These are phyloP conservation scores for Alethe diademata DNA, from an alignment of 2,113 vertebrate genomes.

Conservation along the genomic window DNA sequence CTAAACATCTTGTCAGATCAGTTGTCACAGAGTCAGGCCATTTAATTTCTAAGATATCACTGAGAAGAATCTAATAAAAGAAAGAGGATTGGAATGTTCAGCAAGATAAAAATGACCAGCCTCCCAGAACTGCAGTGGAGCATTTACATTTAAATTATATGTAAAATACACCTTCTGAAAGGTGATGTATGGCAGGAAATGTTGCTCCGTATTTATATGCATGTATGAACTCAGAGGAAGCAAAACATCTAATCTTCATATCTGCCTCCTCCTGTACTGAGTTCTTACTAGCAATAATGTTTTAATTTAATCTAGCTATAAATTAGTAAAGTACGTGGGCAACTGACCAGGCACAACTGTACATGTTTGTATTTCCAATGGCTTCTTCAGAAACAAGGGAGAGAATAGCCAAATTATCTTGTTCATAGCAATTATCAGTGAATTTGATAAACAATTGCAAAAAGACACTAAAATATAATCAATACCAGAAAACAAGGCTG, in stretches of 20 bases:
- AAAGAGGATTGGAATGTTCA: not conserved
- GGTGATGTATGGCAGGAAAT: not conserved
- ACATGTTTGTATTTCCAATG: not conserved
- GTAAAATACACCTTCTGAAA: not conserved
- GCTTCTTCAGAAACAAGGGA: not conserved
- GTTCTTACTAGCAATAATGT: not conserved
- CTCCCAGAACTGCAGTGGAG: not conserved
- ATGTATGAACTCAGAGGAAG: not conserved
- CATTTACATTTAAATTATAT: not conserved
- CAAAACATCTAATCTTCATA: not conserved
- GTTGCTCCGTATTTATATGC: not conserved
- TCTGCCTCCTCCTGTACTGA: not conserved
- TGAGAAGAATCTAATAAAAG: slow-evolving; percentile 68
- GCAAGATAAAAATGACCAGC: not conserved
- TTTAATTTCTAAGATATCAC: slow-evolving; percentile 69
- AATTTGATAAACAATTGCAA: not conserved
- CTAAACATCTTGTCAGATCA: slow-evolving; percentile 2
- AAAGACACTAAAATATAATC: not conserved
- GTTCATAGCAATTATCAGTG: not conserved
- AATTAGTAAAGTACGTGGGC: not conserved
- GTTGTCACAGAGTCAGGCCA: slow-evolving; percentile 74
- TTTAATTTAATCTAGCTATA: not conserved
- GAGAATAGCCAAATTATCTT: not conserved
- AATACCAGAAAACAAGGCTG: not conserved
- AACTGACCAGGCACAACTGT: not conserved